Evolutionary conservation across 2,888 invertebrate genomes (phyloP).

Genomic region (Ellobium chinense): DNA sequence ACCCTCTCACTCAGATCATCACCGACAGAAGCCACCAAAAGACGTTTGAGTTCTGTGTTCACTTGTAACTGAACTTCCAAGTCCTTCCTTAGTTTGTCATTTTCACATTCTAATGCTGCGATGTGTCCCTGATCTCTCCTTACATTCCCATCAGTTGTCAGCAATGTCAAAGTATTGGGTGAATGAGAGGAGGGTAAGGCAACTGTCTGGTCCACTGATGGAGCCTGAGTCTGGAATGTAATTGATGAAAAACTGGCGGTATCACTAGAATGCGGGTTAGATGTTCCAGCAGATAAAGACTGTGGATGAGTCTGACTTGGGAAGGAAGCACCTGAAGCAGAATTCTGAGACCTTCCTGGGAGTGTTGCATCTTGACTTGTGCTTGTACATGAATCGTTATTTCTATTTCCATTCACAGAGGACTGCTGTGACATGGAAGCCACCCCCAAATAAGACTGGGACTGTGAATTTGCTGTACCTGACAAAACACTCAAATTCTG

Average conservation of each 20-base stretch:
- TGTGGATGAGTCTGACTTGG: background rate
- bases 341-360: background rate
- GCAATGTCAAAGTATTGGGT: conserved; percentile 7
- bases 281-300: too few relatives aligned
- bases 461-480: background rate
- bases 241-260: background rate
- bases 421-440: background rate
- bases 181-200: conserved; percentile 7
- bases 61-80: conserved; percentile 82
- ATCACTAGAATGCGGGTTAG: too few relatives aligned
- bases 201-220: background rate
- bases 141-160: conserved; percentile 6
- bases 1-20: conserved; percentile 95
- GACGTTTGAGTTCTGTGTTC: conserved; percentile 93
- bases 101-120: conserved; percentile 58
- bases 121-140: conserved; percentile 42
- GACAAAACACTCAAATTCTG: background rate
- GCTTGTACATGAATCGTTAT: background rate
- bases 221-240: background rate
- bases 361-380: background rate
- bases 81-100: conserved; percentile 48
- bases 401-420: too few relatives aligned
- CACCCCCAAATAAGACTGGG: background rate
- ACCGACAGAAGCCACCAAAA: conserved; percentile 95
- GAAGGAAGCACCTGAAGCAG: background rate